phyloP scores from a whole-genome alignment of 2,888 invertebrate species.

The Pollenia angustigena region DNA sequence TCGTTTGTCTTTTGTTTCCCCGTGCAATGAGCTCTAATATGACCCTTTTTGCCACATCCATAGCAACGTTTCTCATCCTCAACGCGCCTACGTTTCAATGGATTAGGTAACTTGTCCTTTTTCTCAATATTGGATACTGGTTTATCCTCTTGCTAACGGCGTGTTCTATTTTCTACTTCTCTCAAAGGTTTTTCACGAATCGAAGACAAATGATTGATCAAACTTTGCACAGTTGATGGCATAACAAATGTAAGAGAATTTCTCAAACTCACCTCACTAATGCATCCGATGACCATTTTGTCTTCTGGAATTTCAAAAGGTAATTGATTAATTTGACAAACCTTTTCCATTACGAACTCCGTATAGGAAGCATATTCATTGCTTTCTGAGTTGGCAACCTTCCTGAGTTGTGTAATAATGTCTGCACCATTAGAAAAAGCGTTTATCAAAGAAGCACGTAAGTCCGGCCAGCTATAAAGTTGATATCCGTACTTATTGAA shows the following conservation, averaged over 20 bases:
- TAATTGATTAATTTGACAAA: too few relatives aligned
- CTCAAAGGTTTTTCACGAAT: too few relatives aligned
- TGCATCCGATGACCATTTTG: too few relatives aligned
- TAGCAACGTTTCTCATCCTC: slow-evolving; percentile 56
- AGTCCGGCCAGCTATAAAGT: slow-evolving; percentile 66
- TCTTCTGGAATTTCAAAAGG: too few relatives aligned
- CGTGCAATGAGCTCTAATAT: slow-evolving; percentile 55
- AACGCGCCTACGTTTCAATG: slow-evolving; percentile 48
- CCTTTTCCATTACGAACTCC: too few relatives aligned
- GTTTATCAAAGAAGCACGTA: slow-evolving; percentile 68
- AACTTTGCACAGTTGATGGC: too few relatives aligned
- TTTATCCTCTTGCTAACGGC: too few relatives aligned
- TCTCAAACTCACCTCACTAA: too few relatives aligned
- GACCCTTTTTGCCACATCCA: slow-evolving; percentile 21
- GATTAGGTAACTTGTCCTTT: slow-evolving; percentile 8
- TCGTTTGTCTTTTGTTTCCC: slow-evolving; percentile 19
- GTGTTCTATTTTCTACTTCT: too few relatives aligned
- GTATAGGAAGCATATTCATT: background rate
- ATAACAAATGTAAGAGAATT: too few relatives aligned
- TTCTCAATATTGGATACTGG: slow-evolving; percentile 10
- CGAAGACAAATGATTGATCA: too few relatives aligned
- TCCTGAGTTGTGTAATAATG: slow-evolving; percentile 62
- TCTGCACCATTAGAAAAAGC: slow-evolving; percentile 65
- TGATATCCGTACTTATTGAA: slow-evolving; percentile 68
- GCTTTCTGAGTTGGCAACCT: slow-evolving; percentile 62